phyloP scores from a whole-genome alignment of 2,113 vertebrate genomes.

The Tylochromis polylepis region DNA sequence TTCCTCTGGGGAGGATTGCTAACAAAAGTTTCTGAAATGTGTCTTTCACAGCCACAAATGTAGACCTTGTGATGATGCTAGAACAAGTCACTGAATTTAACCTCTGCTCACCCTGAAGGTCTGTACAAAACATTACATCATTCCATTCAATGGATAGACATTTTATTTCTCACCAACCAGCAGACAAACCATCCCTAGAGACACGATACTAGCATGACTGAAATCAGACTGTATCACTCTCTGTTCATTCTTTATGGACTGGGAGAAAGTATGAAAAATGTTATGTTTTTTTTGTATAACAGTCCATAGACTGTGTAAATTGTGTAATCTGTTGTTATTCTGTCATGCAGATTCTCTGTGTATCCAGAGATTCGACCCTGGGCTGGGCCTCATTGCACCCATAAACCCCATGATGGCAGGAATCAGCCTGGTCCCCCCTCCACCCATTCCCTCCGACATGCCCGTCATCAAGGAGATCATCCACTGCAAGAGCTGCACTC shows the following conservation, averaged over 20 bases:
- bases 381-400: conserved; percentile 84
- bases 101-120: too few species aligned
- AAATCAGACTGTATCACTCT: neutral
- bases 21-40: neutral
- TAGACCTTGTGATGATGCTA: neutral
- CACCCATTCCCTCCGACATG: conserved; percentile 79
- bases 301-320: neutral
- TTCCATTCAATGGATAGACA: neutral
- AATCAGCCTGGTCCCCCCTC: conserved; percentile 82
- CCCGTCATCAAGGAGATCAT: conserved; percentile 93
- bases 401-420: conserved; percentile 91
- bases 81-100: neutral
- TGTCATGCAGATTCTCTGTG: conserved; percentile 87
- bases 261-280: neutral
- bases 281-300: neutral
- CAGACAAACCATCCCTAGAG: neutral
- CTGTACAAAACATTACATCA: neutral
- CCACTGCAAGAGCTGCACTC: conserved; percentile 92
- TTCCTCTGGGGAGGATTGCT: neutral
- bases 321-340: neutral
- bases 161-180: neutral
- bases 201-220: neutral
- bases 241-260: neutral
- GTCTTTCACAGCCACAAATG: neutral
- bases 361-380: conserved; percentile 88